Evolutionary conservation across 2,888 invertebrate genomes (phyloP).

Genomic region (Cheilosia vernalis): DNA sequence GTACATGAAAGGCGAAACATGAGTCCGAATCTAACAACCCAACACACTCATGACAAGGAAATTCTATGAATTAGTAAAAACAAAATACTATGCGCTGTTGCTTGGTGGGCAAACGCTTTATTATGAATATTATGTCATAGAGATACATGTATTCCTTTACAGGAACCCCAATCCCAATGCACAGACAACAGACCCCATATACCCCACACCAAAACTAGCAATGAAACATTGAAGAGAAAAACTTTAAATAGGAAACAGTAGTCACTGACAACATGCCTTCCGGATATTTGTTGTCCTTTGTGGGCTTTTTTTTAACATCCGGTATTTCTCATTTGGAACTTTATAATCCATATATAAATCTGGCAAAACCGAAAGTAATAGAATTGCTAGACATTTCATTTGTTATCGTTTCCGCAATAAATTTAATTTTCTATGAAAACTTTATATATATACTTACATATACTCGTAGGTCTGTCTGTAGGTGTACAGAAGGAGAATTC

Average conservation of each 20-base stretch:
- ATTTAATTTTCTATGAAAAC: slow-evolving; percentile 77
- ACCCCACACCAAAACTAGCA: not conserved
- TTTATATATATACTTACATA: not conserved
- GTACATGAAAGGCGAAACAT: slow-evolving; percentile 70
- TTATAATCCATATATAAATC: slow-evolving; percentile 68
- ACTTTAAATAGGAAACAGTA: slow-evolving; percentile 71
- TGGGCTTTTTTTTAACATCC: slow-evolving; percentile 48
- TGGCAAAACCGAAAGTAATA: slow-evolving; percentile 60
- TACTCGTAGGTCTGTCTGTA: not conserved
- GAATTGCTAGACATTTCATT: slow-evolving; percentile 66
- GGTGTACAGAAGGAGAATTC: slow-evolving; percentile 51
- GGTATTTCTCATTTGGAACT: slow-evolving; percentile 61
- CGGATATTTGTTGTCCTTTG: slow-evolving; percentile 67
- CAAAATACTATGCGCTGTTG: slow-evolving; percentile 33
- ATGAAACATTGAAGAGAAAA: slow-evolving; percentile 37
- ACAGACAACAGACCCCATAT: not conserved
- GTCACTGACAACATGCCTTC: slow-evolving; percentile 73
- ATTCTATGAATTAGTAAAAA: slow-evolving; percentile 58
- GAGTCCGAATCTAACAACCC: slow-evolving; percentile 60
- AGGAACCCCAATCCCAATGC: not conserved
- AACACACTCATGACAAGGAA: slow-evolving; percentile 49
- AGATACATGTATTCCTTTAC: slow-evolving; percentile 32
- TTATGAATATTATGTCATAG: slow-evolving; percentile 66
- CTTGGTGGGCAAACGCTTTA: slow-evolving; percentile 50
- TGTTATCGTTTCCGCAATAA: slow-evolving; percentile 83